Evolutionary conservation across 2,888 invertebrate genomes (phyloP), one percentile per base, ranked within the genome.

Genomic region (Epirrhoe tristata): DNA sequence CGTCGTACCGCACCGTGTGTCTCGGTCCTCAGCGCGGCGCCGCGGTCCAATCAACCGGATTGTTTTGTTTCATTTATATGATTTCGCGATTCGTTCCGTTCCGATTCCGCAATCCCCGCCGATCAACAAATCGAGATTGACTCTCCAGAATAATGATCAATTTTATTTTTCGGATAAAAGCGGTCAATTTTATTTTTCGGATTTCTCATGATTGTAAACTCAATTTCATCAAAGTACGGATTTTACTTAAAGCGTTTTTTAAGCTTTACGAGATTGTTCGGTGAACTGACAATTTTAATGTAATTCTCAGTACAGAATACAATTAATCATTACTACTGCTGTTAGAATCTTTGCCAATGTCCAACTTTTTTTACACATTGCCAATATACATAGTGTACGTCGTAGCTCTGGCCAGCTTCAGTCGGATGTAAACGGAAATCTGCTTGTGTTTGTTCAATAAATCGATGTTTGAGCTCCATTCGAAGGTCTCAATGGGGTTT

Each of bases 11-110:
- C 46, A 39, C 14, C 60, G 53, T 17, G 55, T 24, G 8, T 39
- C 17, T 12, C n/a, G 24, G 24, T n/a, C 39, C 56, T n/a, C 34
- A 17, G 31, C 43, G 57, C 32, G 12, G 48, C 50, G 55, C 55
- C 14, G 46, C 46, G 70, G 53, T 71, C 68, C 78, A 78, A 80
- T 80, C 76, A 74, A 66, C 59, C 57, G 59, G 59, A 58, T 73
- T 77, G 71, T 76, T 78, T 76, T 75, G 71, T 71, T 62, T 70
- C 57, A 63, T 68, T 67, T 69, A 58, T 71, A 75, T 73, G 66
- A 73, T 72, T 70, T 60, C 58, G 36, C 55, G 67, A 59, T 69
- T 66, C 70, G 52, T 68, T 69, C 55, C 59, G 58, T 55, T 65
- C 48, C 58, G 67, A 75, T 74, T 75, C 66, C 66, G 61, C 67